Evolutionary conservation across 37 sponge, comb jelly and placozoan genomes (phyloP).

Genomic region (Oopsacas minuta): DNA sequence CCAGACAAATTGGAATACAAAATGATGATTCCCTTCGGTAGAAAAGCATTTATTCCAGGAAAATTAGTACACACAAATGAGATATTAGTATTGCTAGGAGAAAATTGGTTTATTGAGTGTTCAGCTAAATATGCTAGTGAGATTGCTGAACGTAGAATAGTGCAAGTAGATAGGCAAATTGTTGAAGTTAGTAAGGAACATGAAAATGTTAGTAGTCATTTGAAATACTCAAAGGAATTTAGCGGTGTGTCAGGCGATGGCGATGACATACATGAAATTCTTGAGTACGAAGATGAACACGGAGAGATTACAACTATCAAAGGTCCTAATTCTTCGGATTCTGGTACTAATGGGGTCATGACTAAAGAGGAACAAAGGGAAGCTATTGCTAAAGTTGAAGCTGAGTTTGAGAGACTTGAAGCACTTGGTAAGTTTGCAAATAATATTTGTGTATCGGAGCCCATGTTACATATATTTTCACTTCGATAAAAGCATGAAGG

Average conservation of each 20-base stretch:
- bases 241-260: not conserved
- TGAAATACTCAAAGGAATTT: not conserved
- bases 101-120: constrained; percentile 81
- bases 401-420: not conserved
- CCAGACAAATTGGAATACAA: constrained; percentile 30
- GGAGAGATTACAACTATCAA: not conserved
- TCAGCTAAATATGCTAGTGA: constrained; percentile 53
- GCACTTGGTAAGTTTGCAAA: constrained; percentile 7
- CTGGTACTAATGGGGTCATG: not conserved
- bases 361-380: not conserved
- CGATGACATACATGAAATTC: not conserved
- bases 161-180: not conserved
- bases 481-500: too few relatives aligned
- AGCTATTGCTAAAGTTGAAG: not conserved
- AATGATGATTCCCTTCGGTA: constrained; percentile 67
- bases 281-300: not conserved
- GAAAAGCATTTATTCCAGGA: constrained; percentile 67
- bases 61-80: constrained; percentile 79
- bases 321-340: not conserved
- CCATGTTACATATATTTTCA: too few relatives aligned
- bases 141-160: constrained; percentile 47
- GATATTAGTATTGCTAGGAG: constrained; percentile 67
- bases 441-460: too few relatives aligned
- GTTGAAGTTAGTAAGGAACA: not conserved
- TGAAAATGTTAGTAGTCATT: not conserved